A percentile compares a stretch with the other conserved stretches of the same genome.
Evolutionary conservation across 2,888 invertebrate species (phyloP).

Genomic region (Scaptomyza caliginosa): DNA sequence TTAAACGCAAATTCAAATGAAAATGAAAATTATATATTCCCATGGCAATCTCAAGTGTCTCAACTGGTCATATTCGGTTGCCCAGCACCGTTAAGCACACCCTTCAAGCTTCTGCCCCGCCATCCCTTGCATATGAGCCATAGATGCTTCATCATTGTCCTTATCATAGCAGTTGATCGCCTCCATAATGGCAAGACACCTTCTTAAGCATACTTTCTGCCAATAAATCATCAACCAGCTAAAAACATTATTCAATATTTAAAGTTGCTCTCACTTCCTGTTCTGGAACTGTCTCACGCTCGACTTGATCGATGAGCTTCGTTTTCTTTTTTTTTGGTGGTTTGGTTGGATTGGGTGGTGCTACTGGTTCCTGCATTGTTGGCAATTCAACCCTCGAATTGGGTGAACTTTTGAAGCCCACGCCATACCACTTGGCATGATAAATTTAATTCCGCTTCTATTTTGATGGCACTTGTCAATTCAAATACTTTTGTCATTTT

Average conservation of each 20-base stretch:
- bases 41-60: slow-evolving; percentile 11
- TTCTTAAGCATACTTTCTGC: slow-evolving; percentile 32
- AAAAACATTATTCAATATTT: slow-evolving; percentile 74
- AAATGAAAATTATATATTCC: slow-evolving; percentile 46
- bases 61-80: slow-evolving; percentile 30
- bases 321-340: slow-evolving; percentile 18
- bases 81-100: slow-evolving; percentile 1
- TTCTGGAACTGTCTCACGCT: slow-evolving; percentile 52
- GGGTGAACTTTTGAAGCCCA: slow-evolving; percentile 12
- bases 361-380: slow-evolving; percentile 3
- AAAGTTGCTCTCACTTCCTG: slow-evolving; percentile 54
- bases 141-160: slow-evolving; percentile 24
- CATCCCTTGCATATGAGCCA: not conserved
- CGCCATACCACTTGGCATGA: slow-evolving; percentile 66
- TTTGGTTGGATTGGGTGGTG: not conserved
- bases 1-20: slow-evolving; percentile 70
- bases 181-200: slow-evolving; percentile 1
- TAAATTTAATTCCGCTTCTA: slow-evolving; percentile 81
- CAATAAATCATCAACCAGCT: slow-evolving; percentile 1
- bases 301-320: slow-evolving; percentile 76
- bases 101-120: not conserved
- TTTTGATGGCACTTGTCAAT: slow-evolving; percentile 80
- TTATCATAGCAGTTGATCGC: slow-evolving; percentile 40
- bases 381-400: slow-evolving; percentile 42
- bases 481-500: slow-evolving; percentile 77